Evolutionary conservation across 2,888 invertebrate genomes (phyloP), one percentile per base, ranked within the genome.

Genomic region (Ellobium chinense): DNA sequence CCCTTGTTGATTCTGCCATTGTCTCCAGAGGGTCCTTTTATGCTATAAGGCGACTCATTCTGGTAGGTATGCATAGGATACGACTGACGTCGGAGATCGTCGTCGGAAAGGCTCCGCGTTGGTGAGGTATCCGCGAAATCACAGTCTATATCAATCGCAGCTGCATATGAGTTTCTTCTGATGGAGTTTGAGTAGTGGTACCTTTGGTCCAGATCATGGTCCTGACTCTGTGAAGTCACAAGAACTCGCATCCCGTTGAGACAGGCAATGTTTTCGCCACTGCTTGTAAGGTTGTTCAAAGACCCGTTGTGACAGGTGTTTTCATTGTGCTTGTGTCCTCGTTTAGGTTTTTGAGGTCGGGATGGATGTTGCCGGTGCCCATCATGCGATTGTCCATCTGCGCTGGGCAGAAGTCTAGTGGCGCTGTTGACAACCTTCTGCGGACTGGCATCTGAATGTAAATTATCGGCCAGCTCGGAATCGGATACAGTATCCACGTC

Each of bases 81-180:
- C 2, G 58, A 34, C 4, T 36, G 18, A 12, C 12, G 1, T 5
- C 1, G 9, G 18, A 72, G 58, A 21, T 58, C 36, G 14, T 60
- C 72, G 31, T 72, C 60, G n/a, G 72, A 72, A 34, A 24, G 27
- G 27, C 72, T 72, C 14, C 58, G 37, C 18, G 18, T 27, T 12
- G 60, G 60, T 24, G 60, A 36, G n/a, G 14, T 12, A 7, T 60
- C 34, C 2, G 1, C 56, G 3, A 31, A 27, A 21, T 56, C 31
- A 69, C 14, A 7, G 14, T 37, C 36, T 36, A 24, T 27, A 18
- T 58, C 60, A 37, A 7, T 27, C 9, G 27, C 56, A 3, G 72
- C 54, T 37, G 60, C 36, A 27, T 24, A 36, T 4, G 70, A 70
- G 4, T 37, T 31, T 27, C 60, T 72, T 31, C 60, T 72, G 37